Base-by-base conservation (phyloP, 2,888 invertebrate species). In the Ariolimax columbianus region DNA sequence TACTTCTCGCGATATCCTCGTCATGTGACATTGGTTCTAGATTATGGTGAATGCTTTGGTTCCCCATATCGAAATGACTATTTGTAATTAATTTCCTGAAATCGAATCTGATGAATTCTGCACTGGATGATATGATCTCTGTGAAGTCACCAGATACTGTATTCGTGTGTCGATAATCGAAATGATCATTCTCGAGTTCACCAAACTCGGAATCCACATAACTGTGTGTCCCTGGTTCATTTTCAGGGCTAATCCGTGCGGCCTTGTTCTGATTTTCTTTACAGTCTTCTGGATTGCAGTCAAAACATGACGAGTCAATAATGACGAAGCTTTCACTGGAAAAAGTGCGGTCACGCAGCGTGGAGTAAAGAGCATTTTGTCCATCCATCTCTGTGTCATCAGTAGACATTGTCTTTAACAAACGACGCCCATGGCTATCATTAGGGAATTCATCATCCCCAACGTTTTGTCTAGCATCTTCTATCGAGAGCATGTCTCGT, bases 101-200 rank as follows among this genome's bases (percentile, higher is more conserved):
- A 72, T 81, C 81, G 26, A 81, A 81, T 38, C 66, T 33, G 38
- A 72, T 55, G n/a, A 81, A 72, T 26, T 81, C 81, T 68, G 81
- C 72, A 55, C 81, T 81, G n/a, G 72, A 72, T 51, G 81, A 38
- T 11, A 43, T 30, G 26, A 55, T 3, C 0, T 33, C 43, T 66
- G n/a, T 63, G 3, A 70, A 11, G 26, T 4, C 19, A 23, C 23
- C 40, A 23, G 17, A 26, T n/a, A 0, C 43, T 30, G 1, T 19
- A 43, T 30, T 40, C 9, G 38, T 19, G 6, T 40, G 38, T 19
- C 0, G 23, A 70, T 1, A 70, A 40, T 38, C 6, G 0, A 38
- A 70, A 19, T 70, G 1, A 7, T 11, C 38, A 38, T 30, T 14
- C 47, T n/a, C n/a, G 30, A 47, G 11, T 7, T 63, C 23, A 26